These are phyloP conservation scores for Pluvialis apricaria DNA, from an alignment of 2,113 vertebrate species.

Conservation along the genomic window DNA sequence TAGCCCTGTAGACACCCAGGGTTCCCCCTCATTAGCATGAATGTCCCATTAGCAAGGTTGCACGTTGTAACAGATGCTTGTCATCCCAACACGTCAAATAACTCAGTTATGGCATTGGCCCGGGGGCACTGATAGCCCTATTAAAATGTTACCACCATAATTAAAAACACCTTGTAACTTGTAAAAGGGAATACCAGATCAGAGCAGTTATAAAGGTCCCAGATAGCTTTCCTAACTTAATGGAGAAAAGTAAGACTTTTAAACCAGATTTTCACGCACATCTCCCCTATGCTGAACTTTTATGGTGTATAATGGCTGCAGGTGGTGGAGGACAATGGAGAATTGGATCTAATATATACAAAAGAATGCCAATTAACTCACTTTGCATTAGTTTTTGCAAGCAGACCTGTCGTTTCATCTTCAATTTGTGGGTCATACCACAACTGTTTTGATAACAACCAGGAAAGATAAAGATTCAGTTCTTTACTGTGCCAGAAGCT, in stretches of 20 bases:
- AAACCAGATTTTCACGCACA: not conserved
- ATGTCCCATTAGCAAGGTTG: not conserved
- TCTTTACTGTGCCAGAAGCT: not conserved
- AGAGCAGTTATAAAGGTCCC: not conserved
- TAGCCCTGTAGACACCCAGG: not conserved
- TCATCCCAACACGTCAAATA: not conserved
- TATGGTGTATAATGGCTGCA: not conserved
- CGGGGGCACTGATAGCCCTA: not conserved
- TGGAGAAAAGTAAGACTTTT: not conserved
- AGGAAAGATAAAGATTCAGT: not conserved
- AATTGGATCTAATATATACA: not conserved
- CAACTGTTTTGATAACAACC: not conserved
- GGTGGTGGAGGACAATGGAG: not conserved
- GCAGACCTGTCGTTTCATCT: not conserved
- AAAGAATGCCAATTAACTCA: not conserved
- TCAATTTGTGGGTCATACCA: not conserved
- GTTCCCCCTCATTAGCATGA: not conserved
- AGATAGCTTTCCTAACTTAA: not conserved
- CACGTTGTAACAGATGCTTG: not conserved
- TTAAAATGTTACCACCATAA: constrained; percentile 8
- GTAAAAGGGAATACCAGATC: not conserved
- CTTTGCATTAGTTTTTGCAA: not conserved
- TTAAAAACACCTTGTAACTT: not conserved
- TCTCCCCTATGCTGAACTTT: not conserved
- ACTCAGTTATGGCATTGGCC: not conserved